Percentiles rank a stretch among this genome's conserved stretches.
These are phyloP conservation scores for Cebus imitator DNA, from an alignment of 2,113 vertebrate genomes.

Conservation along the genomic window DNA sequence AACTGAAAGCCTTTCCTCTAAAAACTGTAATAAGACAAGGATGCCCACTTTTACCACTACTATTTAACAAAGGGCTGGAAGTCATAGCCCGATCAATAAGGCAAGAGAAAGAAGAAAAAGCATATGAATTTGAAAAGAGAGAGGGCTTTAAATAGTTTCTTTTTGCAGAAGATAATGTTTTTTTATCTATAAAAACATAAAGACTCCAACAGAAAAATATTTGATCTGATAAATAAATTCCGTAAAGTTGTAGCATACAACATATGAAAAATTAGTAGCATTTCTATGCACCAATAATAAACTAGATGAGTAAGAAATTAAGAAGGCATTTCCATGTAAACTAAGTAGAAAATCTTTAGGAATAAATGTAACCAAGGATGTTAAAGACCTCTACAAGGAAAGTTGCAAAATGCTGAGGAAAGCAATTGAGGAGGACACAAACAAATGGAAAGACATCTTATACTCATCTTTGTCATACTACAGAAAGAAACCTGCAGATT, in stretches of 20 bases:
- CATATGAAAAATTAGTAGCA: not conserved
- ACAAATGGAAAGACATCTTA: not conserved
- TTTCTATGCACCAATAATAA: not conserved
- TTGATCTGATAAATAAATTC: not conserved
- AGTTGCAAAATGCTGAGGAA: not conserved
- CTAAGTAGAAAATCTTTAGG: not conserved
- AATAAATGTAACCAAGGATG: not conserved
- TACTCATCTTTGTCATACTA: not conserved
- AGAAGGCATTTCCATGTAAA: not conserved
- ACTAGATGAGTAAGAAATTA: not conserved
- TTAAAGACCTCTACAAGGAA: not conserved
- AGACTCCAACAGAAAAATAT: not conserved
- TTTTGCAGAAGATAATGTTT: not conserved
- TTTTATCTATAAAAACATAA: not conserved
- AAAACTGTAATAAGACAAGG: not conserved
- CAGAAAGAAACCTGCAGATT: not conserved
- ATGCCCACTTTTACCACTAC: not conserved
- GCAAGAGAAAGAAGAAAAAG: not conserved
- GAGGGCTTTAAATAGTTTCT: not conserved
- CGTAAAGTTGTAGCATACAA: not conserved
- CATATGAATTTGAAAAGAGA: not conserved
- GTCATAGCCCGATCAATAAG: not conserved
- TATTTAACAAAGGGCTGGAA: not conserved
- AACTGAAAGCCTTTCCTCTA: not conserved
- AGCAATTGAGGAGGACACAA: not conserved